Evolutionary conservation across 2,113 vertebrate genomes (phyloP).

Genomic region (Odontophorus gujanensis): DNA sequence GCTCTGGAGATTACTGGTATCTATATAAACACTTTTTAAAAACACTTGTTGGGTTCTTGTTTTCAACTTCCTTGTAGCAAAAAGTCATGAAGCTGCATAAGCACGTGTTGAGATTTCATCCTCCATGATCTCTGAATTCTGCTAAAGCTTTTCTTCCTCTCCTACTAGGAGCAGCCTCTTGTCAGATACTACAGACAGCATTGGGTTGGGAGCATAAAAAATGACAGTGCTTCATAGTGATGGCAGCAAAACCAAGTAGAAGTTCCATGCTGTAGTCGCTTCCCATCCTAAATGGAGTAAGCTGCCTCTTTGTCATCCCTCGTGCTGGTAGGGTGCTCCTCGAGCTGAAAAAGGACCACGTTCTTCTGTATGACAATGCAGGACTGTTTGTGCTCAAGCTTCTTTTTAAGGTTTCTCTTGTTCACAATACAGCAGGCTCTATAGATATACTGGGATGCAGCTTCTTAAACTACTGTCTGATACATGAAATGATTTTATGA

Average conservation of each 20-base stretch:
- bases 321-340: background rate
- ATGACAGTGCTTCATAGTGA: background rate
- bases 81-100: background rate
- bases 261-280: background rate
- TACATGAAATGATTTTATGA: slow-evolving; percentile 5
- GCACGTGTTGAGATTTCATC: background rate
- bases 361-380: background rate
- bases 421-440: background rate
- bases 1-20: background rate
- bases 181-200: background rate
- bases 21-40: background rate
- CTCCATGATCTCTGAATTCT: background rate
- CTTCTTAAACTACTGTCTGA: slow-evolving; percentile 18
- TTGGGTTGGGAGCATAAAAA: background rate
- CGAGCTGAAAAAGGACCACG: background rate
- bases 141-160: background rate
- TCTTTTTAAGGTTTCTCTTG: background rate
- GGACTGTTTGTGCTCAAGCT: background rate
- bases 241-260: background rate
- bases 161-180: background rate
- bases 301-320: background rate
- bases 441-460: background rate
- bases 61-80: background rate
- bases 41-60: background rate
- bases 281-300: background rate